Base-by-base conservation (phyloP, 1,140 invertebrate genomes). In the Galendromus occidentalis region DNA sequence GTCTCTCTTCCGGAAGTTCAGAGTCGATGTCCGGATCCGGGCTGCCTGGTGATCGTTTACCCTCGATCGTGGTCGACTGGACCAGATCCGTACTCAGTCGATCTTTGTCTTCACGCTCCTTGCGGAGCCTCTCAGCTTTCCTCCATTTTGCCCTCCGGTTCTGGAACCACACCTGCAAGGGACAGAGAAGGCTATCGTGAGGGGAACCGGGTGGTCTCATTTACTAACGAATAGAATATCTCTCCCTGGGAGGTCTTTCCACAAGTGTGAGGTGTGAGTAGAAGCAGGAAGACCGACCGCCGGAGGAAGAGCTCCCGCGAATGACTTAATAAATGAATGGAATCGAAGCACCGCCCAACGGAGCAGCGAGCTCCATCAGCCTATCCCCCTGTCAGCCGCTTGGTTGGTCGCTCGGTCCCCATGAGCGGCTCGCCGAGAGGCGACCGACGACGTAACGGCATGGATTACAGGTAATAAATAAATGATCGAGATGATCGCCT, bases 111-210 rank as follows among this genome's bases (percentile, higher is more conserved):
- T 70, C 67, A 30, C 66, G 87, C 73, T 91, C 88, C 73, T 91
- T 88, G 78, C 90, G 89, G 71, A 91, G 80, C 20, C 88, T 79
- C 73, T 91, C 88, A 42, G 86, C 87, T 76, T 94, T 93, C 67
- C 90, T 81, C 88, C 88, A 93, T 77, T 94, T 93, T 39, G 90
- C 89, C 47, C 90, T 78, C 39, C 90, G 81, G 74, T 93, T 93
- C 82, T 93, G 89, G 74, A 93, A 93, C 90, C 89, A 93, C 1
- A 92, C 89, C 88, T 91, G 73, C 59, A 76, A 76, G 42, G 68
- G 69, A 59, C 69, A 65, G 59, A 67, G 64, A 42, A 44, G 30
- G 30, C 39, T 4, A 33, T 65, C 33, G 33, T 28, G 42, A 42
- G 20, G 12, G 28, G 29, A 29, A n/a, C n/a, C 18, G 45, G 33